Evolutionary conservation across 2,797 vertebrate genomes (phyloP).

Genomic region (Eutrigla gurnardus): DNA sequence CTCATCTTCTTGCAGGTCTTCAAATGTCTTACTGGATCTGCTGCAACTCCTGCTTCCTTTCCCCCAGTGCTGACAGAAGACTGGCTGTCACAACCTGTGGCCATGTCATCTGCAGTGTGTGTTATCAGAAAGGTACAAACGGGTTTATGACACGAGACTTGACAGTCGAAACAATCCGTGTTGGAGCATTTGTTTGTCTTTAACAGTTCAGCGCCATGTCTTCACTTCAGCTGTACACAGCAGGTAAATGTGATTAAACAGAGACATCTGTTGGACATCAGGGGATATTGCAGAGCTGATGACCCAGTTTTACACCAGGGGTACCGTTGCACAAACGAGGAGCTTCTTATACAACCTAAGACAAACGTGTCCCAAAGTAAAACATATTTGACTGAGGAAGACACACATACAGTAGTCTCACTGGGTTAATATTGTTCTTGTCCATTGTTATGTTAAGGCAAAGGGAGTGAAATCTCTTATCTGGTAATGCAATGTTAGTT

Average conservation of each 20-base stretch:
- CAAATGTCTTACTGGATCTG: constrained; percentile 84
- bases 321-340: no score
- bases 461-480: background rate
- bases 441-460: background rate
- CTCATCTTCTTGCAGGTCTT: constrained; percentile 37
- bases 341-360: no score
- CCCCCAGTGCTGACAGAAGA: constrained; percentile 67
- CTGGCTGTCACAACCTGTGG: constrained; percentile 90
- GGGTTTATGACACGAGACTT: no score
- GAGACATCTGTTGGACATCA: constrained; percentile 70
- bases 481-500: background rate
- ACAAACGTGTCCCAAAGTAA: no score
- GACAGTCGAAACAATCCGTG: no score
- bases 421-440: background rate
- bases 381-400: no score
- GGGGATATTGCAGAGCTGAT: constrained; percentile 48
- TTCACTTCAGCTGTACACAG: no score
- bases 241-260: constrained; percentile 37
- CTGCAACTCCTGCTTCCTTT: constrained; percentile 90
- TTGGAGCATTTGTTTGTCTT: background rate
- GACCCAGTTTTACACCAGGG: background rate
- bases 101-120: constrained; percentile 89
- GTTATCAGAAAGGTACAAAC: constrained; percentile 88
- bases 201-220: background rate
- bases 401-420: background rate